Evolutionary conservation across 30 jellyfish, hydroid and myxozoan genomes (phyloP), one percentile per base, ranked within the genome.

Genomic region (Haliclystus octoradiatus): DNA sequence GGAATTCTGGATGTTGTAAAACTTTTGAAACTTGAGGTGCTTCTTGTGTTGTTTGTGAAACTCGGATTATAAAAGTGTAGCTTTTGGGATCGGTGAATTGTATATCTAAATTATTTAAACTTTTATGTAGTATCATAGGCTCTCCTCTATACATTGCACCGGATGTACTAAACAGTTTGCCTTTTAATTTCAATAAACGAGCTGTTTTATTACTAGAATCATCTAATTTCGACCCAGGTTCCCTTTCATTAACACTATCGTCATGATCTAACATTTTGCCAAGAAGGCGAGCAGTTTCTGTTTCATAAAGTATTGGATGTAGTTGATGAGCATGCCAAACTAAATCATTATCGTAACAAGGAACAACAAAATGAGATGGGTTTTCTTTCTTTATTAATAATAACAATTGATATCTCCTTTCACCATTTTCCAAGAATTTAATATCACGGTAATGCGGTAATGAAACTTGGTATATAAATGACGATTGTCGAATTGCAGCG

Each of bases 101-200:
- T n/a, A n/a, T n/a, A n/a, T n/a, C n/a, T n/a, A n/a, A n/a, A n/a
- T n/a, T n/a, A n/a, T n/a, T n/a, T n/a, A n/a, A n/a, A 19, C 57
- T 40, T 67, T 31, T 78, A 23, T 69, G 72, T 0, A 73, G 79
- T 15, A 57, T 14, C 7, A 94, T 88, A 23, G 96, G 94, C 3
- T 77, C 93, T 3, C 96, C 96, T 25, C 96, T 80, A 65, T 69
- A 85, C 96, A 85, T 85, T 14, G 94, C 94, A 53, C 96, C 96
- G 2, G 96, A 65, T 0, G 79, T 92, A 31, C 92, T 90, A 67
- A 85, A 69, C 33, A 67, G 73, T 69, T 35, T 62, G n/a, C 85
- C 73, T 49, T 62, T 73, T 33, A 52, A 79, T 35, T 65, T 74
- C 94, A 92, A 85, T 25, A 85, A 74, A 26, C 68, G 71, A 7